Evolutionary conservation across 2,113 vertebrate genomes (phyloP), one percentile per base, ranked within the genome.

Genomic region (Amphiprion ocellaris): DNA sequence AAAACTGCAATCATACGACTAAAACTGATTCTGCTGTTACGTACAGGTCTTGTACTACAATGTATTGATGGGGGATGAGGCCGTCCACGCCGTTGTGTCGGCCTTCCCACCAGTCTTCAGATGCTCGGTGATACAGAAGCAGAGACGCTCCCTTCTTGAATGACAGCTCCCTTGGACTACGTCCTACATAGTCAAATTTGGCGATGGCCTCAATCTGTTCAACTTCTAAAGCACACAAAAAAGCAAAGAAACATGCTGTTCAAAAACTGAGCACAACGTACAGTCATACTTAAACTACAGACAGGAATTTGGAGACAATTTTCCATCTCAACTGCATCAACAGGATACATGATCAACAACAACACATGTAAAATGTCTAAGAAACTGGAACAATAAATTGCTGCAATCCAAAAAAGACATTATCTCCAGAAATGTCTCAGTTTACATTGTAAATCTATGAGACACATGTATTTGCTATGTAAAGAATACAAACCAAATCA

Each of bases 171-270:
- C 97, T 95, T 0, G 97, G 97, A 39, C 94, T 97, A 0, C 98
- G 96, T 0, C 98, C 98, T 28, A 93, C 82, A 1, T 99, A 99
- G 93, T 99, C 98, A 81, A 99, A 99, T 95, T 98, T 99, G n/a
- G 98, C 98, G 1, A 99, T 99, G 82, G 98, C 98, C 88, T 99
- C 98, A 0, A 99, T 99, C 94, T 99, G 98, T 87, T 99, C 98
- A 74, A 98, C 96, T 92, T 99, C 98, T 99, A 91, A 49, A 93
- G 92, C 65, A 75, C 15, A 74, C 41, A 65, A 59, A 71, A 1
- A 55, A 33, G 21, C 11, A 33, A 61, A 5, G 76, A 62, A 67
- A 69, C 76, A 53, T 44, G 17, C 0, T 0, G 14, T 16, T 39
- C 28, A 23, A 66, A 12, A 59, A 5, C 26, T 6, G 4, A 68